Evolutionary conservation across 1,140 invertebrate species (phyloP), one percentile per base, ranked within the genome.

Genomic region (Aphelenchoides fujianensis): DNA sequence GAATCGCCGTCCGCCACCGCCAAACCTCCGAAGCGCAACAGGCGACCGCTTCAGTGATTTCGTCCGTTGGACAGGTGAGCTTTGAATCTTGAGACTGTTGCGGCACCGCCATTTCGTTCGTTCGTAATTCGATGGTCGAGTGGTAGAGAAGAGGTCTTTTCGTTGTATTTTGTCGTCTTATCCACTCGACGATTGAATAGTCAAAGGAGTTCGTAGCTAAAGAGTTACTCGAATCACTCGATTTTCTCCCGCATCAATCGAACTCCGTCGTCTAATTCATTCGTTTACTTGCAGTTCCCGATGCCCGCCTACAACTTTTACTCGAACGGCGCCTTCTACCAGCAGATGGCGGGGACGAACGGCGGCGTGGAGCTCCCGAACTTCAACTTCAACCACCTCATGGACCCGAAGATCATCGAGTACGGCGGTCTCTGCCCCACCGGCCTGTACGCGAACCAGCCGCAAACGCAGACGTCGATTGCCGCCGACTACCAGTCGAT

Each of bases 321-420:
- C 23, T 23, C 55, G 27, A 59, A 48, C 41, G 12, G 12, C 23
- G 12, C 12, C 12, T 48, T 48, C 23, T 48, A 48, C 41, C 41
- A 48, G 41, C 12, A 12, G 12, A 23, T 48, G 12, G 41, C 12
- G 41, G 41, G 12, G 41, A 48, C 41, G 12, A 59, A 19, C 34
- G 55, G 27, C 12, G 41, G 12, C 12, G 5, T 7, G 27, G 55
- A 59, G 5, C 7, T 59, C 34, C 19, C 55, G 5, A 19, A 59
- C 5, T 59, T 59, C 55, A 59, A 59, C 55, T 59, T 59, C 55
- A 59, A 59, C 55, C 7, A 30, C 55, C 28, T 30, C 55, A 59
- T 32, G 7, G 27, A 7, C 5, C 19, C 19, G 55, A 59, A 59
- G 5, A 59, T 5, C 34, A 7, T 59, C 5, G 41, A 48, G 12